Conservation (phyloP, 2,888 invertebrate species). For the Callyntrura guangdongensis region DNA sequence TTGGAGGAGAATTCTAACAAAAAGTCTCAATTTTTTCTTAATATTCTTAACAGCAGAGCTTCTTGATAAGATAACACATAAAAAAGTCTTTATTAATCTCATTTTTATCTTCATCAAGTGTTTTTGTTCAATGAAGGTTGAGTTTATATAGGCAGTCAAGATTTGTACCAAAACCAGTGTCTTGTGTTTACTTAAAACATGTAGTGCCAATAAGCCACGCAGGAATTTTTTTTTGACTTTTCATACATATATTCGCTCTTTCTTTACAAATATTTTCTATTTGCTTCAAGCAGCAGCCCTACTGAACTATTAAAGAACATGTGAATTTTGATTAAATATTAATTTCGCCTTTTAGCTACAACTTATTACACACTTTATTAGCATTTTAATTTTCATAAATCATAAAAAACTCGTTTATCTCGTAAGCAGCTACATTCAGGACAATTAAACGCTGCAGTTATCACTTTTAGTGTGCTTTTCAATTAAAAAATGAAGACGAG, state of each 20-base stretch:
- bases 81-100: not conserved
- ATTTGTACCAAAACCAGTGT: not conserved
- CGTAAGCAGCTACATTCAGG: too few species aligned
- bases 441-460: too few species aligned
- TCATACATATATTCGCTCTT: too few species aligned
- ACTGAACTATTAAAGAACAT: not conserved
- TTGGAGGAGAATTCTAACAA: slow-evolving; percentile 59
- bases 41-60: slow-evolving; percentile 18
- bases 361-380: too few species aligned
- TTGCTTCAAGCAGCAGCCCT: not conserved
- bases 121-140: slow-evolving; percentile 49
- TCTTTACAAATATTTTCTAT: too few species aligned
- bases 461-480: too few species aligned
- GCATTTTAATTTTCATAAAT: too few species aligned
- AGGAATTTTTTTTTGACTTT: not conserved
- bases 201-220: not conserved
- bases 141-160: not conserved
- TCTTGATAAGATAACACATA: not conserved
- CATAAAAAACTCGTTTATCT: too few species aligned
- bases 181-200: not conserved
- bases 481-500: too few species aligned
- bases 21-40: not conserved
- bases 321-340: too few species aligned
- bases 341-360: too few species aligned
- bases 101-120: slow-evolving; percentile 1